Evolutionary conservation across 2,113 vertebrate species (phyloP).

Genomic region (Silurus asotus): DNA sequence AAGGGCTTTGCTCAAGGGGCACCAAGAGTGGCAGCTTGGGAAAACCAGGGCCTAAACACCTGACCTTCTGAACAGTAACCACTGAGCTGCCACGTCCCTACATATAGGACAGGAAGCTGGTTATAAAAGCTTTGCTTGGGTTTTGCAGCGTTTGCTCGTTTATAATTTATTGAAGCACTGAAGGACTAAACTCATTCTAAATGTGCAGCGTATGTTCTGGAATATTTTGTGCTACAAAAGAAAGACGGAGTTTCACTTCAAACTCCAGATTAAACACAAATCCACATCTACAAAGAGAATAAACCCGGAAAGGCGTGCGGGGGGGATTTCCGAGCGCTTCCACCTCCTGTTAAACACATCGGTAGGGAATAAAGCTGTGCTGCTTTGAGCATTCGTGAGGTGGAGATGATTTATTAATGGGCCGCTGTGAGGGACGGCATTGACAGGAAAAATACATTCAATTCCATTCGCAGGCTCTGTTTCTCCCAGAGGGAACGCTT

Average conservation of each 20-base stretch:
- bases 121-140: background rate
- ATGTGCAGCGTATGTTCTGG: background rate
- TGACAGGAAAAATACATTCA: background rate
- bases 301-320: background rate
- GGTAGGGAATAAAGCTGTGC: constrained; percentile 8
- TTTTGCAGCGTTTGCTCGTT: background rate
- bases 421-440: background rate
- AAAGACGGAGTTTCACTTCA: background rate
- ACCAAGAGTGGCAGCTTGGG: too few species aligned
- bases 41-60: too few species aligned
- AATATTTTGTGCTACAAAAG: background rate
- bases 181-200: background rate
- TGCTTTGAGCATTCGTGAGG: constrained; percentile 5
- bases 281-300: background rate
- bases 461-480: background rate
- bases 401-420: constrained; percentile 22
- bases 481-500: background rate
- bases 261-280: background rate
- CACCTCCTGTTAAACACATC: constrained; percentile 4
- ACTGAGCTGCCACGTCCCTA: too few species aligned
- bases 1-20: too few species aligned
- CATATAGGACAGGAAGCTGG: too few species aligned
- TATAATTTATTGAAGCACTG: constrained; percentile 9
- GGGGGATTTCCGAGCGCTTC: background rate
- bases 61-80: too few species aligned